These are phyloP conservation scores for Aphrophora alni DNA, from an alignment of 2,888 invertebrate genomes.

Conservation along the genomic window DNA sequence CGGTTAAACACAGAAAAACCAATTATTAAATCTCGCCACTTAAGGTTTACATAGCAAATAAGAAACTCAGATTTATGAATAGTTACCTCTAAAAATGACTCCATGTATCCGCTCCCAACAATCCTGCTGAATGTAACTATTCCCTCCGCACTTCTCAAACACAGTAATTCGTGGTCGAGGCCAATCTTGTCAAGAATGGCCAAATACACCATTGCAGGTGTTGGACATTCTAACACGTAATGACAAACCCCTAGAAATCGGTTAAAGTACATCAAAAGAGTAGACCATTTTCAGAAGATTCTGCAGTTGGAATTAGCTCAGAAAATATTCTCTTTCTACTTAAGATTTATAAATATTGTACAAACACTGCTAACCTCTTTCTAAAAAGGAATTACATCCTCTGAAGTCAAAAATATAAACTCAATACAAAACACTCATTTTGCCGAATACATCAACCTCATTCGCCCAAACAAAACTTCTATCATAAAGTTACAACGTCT, in stretches of 20 bases:
- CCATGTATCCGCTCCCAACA: background rate
- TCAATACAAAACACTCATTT: background rate
- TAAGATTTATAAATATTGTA: background rate
- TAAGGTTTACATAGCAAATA: slow-evolving; percentile 39
- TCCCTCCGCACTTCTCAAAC: slow-evolving; percentile 22
- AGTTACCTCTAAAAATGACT: background rate
- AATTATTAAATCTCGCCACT: too few species aligned
- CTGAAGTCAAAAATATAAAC: background rate
- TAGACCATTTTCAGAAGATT: background rate
- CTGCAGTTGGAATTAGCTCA: background rate
- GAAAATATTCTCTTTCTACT: background rate
- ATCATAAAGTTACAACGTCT: background rate
- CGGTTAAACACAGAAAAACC: too few species aligned
- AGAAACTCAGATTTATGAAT: slow-evolving; percentile 33
- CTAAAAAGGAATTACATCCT: background rate
- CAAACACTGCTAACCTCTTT: background rate
- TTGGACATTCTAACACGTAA: too few species aligned
- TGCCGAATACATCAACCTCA: background rate
- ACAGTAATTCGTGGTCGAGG: slow-evolving; percentile 45
- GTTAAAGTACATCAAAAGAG: too few species aligned
- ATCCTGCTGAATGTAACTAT: slow-evolving; percentile 18
- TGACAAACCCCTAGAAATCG: too few species aligned
- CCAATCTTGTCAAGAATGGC: slow-evolving; percentile 1
- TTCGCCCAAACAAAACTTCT: background rate
- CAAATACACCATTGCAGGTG: background rate